Percentiles rank a stretch among this genome's conserved stretches.
These are phyloP conservation scores for Agriotes lineatus DNA, from an alignment of 2,888 invertebrate species.

Conservation along the genomic window DNA sequence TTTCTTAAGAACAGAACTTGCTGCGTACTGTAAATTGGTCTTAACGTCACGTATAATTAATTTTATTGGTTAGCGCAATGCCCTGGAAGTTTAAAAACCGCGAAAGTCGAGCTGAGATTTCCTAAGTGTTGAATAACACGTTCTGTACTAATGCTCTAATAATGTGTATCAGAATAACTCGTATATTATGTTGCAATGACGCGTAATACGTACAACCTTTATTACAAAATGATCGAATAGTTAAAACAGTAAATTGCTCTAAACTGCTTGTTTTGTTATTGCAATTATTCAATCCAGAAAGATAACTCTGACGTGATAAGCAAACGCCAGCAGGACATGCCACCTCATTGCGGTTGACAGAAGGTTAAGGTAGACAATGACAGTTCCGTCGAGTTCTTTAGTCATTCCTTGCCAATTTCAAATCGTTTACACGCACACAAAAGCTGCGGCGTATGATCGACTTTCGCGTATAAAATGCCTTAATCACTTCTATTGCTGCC, in stretches of 20 bases:
- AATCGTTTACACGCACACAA: background rate
- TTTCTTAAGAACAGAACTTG: slow-evolving; percentile 8
- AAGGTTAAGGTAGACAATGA: slow-evolving; percentile 44
- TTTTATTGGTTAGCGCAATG: slow-evolving; percentile 53
- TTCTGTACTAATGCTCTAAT: slow-evolving; percentile 52
- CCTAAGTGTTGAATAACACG: slow-evolving; percentile 54
- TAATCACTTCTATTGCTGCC: too few species aligned
- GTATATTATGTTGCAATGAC: slow-evolving; percentile 44
- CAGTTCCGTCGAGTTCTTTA: slow-evolving; percentile 37
- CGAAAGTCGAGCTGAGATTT: slow-evolving; percentile 53
- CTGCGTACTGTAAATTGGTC: background rate
- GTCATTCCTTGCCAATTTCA: slow-evolving; percentile 21
- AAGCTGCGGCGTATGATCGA: too few species aligned
- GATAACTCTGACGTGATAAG: slow-evolving; percentile 32
- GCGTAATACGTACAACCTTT: slow-evolving; percentile 39
- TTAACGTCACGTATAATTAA: slow-evolving; percentile 34
- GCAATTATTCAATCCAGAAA: slow-evolving; percentile 27
- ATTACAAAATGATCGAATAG: slow-evolving; percentile 36
- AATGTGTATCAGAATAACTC: slow-evolving; percentile 43
- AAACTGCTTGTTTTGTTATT: slow-evolving; percentile 21
- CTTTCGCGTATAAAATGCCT: too few species aligned
- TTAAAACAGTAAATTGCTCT: slow-evolving; percentile 14
- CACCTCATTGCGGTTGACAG: slow-evolving; percentile 38
- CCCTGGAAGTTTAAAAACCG: slow-evolving; percentile 56
- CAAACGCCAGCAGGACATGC: slow-evolving; percentile 30